Conservation (phyloP, 1,140 invertebrate species). For the Drosophila tsacasi region DNA sequence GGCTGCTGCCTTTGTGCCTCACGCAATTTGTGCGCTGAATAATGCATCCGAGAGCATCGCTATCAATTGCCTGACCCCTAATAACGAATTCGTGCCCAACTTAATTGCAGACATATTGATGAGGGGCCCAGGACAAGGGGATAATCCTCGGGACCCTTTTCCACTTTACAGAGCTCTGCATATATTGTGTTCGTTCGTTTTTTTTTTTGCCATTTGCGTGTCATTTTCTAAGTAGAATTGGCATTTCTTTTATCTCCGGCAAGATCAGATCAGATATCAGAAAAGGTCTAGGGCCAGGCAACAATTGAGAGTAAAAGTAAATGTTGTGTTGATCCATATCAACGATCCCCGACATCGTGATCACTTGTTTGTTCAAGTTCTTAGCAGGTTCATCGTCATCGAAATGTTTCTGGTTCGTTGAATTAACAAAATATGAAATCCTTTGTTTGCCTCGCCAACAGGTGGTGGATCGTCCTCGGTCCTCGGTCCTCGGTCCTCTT, state of each 20-base stretch:
- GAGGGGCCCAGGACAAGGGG: constrained; percentile 29
- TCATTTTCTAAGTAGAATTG: constrained; percentile 77
- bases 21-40: constrained; percentile 56
- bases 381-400: constrained; percentile 71
- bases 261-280: constrained; percentile 73
- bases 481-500: neutral
- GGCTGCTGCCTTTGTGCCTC: constrained; percentile 50
- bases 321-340: constrained; percentile 66
- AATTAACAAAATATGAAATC: constrained; percentile 73
- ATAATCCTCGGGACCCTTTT: constrained; percentile 55
- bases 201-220: constrained; percentile 75
- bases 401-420: constrained; percentile 77
- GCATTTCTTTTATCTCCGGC: constrained; percentile 65
- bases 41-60: constrained; percentile 34
- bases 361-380: constrained; percentile 79
- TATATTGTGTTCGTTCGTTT: constrained; percentile 4
- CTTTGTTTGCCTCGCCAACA: constrained; percentile 59
- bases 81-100: constrained; percentile 66
- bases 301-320: constrained; percentile 79
- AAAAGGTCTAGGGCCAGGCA: constrained; percentile 50
- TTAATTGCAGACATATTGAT: constrained; percentile 70
- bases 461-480: constrained; percentile 57
- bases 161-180: constrained; percentile 16
- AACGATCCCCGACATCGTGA: constrained; percentile 50
- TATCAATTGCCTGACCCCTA: constrained; percentile 65